Conservation (phyloP, 2,797 vertebrate species). For the Carcharodon carcharias region DNA sequence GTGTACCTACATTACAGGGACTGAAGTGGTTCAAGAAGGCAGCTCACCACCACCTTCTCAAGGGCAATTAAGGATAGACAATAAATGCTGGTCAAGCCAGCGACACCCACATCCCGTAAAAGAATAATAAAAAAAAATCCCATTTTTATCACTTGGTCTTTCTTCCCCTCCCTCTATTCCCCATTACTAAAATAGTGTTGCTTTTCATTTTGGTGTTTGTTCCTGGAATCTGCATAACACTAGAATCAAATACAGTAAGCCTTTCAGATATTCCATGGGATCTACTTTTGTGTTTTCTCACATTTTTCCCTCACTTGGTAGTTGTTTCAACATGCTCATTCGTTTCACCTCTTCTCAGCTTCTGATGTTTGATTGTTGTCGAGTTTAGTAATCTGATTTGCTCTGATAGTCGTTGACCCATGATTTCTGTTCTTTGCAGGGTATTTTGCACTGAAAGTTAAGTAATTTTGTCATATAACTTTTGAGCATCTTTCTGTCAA, state of each 20-base stretch:
- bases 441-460: not conserved
- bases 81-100: too few relatives aligned
- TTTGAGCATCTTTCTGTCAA: not conserved
- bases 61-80: too few relatives aligned
- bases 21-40: too few relatives aligned
- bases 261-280: not conserved
- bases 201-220: not conserved
- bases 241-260: not conserved
- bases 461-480: not conserved
- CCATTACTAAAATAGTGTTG: not conserved
- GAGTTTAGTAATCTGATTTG: not conserved
- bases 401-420: not conserved
- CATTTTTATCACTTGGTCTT: not conserved
- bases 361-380: not conserved
- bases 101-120: too few relatives aligned
- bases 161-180: not conserved
- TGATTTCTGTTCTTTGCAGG: not conserved
- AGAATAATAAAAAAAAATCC: not conserved
- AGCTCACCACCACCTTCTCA: too few relatives aligned
- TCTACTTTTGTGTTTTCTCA: not conserved
- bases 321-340: not conserved
- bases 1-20: too few relatives aligned
- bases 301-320: not conserved
- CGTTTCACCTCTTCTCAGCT: not conserved
- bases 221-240: not conserved